Percentiles rank a stretch among this genome's conserved stretches.
Conservation (phyloP, 92 coral and sea anemone species). For the Phymanthus crucifer region DNA sequence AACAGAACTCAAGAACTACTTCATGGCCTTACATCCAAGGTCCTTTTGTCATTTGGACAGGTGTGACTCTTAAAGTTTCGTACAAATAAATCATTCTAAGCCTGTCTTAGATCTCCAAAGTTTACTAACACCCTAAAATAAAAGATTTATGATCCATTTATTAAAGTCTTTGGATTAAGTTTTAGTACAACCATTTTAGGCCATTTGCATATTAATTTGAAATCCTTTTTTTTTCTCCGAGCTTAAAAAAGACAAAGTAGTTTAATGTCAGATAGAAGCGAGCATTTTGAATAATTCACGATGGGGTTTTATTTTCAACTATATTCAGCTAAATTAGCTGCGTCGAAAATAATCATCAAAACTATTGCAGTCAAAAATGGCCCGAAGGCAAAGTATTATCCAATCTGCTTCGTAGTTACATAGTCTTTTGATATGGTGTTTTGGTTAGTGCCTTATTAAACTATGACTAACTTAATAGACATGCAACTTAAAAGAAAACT, state of each 20-base stretch:
- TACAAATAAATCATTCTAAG: constrained; percentile 10
- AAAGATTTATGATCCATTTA: constrained; percentile 9
- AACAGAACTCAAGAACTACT: background rate
- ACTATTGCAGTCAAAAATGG: background rate
- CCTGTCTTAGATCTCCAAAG: background rate
- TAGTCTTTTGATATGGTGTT: background rate
- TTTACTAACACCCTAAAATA: background rate
- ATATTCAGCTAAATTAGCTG: background rate
- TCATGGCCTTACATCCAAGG: background rate
- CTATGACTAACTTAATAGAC: background rate
- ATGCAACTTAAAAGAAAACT: background rate
- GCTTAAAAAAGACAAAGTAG: background rate
- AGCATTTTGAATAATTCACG: background rate
- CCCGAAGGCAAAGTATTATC: background rate
- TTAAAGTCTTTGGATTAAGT: background rate
- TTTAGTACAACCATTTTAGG: background rate
- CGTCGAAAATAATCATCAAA: background rate
- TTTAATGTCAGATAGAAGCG: background rate
- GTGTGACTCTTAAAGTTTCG: background rate
- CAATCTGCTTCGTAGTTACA: constrained; percentile 1
- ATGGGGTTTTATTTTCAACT: background rate
- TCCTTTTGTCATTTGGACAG: constrained; percentile 2
- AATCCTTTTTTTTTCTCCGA: background rate
- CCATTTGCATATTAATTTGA: background rate
- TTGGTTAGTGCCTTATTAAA: background rate